Percentiles rank a stretch among this genome's conserved stretches.
phyloP scores from a whole-genome alignment of 2,888 invertebrate species.

The Horisme vitalbata region DNA sequence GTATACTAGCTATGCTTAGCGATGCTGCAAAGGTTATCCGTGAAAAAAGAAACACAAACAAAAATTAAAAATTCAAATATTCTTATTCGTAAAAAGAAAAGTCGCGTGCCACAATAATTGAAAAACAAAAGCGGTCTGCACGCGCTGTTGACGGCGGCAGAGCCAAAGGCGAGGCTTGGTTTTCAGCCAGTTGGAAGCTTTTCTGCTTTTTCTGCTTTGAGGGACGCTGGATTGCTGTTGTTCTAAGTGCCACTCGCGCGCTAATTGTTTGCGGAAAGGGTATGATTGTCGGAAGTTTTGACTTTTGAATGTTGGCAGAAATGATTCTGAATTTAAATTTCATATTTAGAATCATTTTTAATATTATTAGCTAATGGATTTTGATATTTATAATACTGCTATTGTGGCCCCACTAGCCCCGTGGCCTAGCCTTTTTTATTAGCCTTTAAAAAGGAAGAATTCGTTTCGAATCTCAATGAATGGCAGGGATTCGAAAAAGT shows the following conservation, averaged over 20 bases:
- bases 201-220: constrained; percentile 43
- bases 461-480: too few relatives aligned
- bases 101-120: constrained; percentile 22
- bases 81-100: constrained; percentile 10
- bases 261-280: constrained; percentile 82
- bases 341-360: too few relatives aligned
- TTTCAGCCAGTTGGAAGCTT: constrained; percentile 72
- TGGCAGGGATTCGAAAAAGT: too few relatives aligned
- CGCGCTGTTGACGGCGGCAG: constrained; percentile 62
- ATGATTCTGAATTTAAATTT: constrained; percentile 19
- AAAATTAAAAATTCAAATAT: constrained; percentile 8
- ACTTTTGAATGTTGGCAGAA: constrained; percentile 65
- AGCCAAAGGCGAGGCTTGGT: constrained; percentile 63
- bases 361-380: too few relatives aligned
- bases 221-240: constrained; percentile 74
- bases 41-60: neutral
- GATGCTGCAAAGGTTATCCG: too few relatives aligned
- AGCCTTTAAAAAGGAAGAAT: too few relatives aligned
- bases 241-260: constrained; percentile 71
- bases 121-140: constrained; percentile 61
- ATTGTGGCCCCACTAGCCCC: too few relatives aligned
- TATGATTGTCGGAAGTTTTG: constrained; percentile 68
- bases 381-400: too few relatives aligned
- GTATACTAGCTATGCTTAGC: too few relatives aligned
- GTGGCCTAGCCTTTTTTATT: too few relatives aligned